Conservation (phyloP, 1,140 invertebrate species). For the Drosophila sp. region DNA sequence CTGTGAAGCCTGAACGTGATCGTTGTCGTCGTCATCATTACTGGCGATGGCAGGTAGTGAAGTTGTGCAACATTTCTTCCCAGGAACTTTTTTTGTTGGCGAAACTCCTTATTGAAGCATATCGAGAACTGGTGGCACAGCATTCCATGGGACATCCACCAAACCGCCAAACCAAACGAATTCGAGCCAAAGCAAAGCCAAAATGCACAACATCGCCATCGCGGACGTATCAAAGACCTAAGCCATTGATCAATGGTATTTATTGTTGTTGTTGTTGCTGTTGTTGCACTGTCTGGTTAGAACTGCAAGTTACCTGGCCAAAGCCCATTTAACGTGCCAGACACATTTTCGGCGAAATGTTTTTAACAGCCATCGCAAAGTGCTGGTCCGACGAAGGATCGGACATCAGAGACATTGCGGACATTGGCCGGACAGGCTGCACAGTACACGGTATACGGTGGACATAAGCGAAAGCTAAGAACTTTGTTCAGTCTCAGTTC, state of each 20-base stretch:
- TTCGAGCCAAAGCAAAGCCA: conserved; percentile 11
- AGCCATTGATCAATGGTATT: conserved; percentile 78
- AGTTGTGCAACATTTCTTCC: conserved; percentile 82
- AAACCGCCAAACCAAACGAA: conserved; percentile 41
- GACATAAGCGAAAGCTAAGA: conserved; percentile 62
- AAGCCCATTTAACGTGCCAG: conserved; percentile 80
- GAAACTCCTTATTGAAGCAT: conserved; percentile 75
- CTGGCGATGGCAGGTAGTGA: conserved; percentile 69
- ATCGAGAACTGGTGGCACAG: conserved; percentile 76
- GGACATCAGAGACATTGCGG: conserved; percentile 2
- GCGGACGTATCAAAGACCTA: conserved; percentile 81
- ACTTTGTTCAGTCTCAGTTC: conserved; percentile 7
- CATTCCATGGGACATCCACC: conserved; percentile 83
- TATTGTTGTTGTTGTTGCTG: conserved; percentile 41
- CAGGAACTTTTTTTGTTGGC: conserved; percentile 69
- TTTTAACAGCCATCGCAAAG: conserved; percentile 67
- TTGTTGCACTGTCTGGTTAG: conserved; percentile 77
- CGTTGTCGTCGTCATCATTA: conserved; percentile 40
- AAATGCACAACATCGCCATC: conserved; percentile 60
- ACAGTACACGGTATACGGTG: conserved; percentile 13
- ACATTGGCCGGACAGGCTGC: conserved; percentile 35
- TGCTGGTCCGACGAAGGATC: conserved; percentile 50
- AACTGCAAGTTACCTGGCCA: conserved; percentile 76
- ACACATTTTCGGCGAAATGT: conserved; percentile 82
- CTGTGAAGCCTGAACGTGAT: conserved; percentile 46